Evolutionary conservation across 1,140 invertebrate genomes (phyloP).

Genomic region (Delia radicum): DNA sequence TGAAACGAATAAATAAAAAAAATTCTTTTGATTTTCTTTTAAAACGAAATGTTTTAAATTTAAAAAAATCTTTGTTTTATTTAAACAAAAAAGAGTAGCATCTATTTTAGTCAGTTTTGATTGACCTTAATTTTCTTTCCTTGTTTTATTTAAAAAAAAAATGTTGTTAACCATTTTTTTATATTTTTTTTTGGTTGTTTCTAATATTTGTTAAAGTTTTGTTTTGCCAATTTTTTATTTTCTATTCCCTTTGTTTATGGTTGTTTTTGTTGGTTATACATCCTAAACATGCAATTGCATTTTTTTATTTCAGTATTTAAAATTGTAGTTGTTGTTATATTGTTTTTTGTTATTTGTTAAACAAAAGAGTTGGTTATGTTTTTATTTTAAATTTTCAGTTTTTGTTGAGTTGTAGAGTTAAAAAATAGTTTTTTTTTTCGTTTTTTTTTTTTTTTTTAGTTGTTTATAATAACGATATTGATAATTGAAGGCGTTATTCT

Average conservation of each 20-base stretch:
- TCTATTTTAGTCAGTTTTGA: too few species aligned
- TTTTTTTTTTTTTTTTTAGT: background rate
- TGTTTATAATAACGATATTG: slow-evolving; percentile 15
- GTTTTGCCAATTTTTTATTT: background rate
- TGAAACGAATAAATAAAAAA: too few species aligned
- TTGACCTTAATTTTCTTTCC: too few species aligned
- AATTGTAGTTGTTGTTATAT: background rate
- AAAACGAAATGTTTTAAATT: too few species aligned
- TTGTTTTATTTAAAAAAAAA: too few species aligned
- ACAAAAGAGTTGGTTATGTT: background rate
- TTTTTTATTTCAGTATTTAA: background rate
- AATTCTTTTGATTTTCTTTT: too few species aligned
- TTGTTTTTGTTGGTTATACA: slow-evolving; percentile 16
- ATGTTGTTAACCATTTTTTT: background rate
- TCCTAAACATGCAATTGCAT: slow-evolving; percentile 3
- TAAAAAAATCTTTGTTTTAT: too few species aligned
- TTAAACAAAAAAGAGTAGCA: too few species aligned
- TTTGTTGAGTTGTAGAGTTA: background rate
- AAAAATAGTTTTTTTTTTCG: slow-evolving; percentile 4
- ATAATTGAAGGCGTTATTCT: slow-evolving; percentile 17
- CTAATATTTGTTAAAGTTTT: background rate
- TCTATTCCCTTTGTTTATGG: background rate
- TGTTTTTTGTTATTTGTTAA: slow-evolving; percentile 4
- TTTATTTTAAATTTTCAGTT: background rate
- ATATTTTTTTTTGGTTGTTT: background rate